Base-by-base conservation (phyloP, 1,140 invertebrate species). In the Stratiolaelaps scimitus region DNA sequence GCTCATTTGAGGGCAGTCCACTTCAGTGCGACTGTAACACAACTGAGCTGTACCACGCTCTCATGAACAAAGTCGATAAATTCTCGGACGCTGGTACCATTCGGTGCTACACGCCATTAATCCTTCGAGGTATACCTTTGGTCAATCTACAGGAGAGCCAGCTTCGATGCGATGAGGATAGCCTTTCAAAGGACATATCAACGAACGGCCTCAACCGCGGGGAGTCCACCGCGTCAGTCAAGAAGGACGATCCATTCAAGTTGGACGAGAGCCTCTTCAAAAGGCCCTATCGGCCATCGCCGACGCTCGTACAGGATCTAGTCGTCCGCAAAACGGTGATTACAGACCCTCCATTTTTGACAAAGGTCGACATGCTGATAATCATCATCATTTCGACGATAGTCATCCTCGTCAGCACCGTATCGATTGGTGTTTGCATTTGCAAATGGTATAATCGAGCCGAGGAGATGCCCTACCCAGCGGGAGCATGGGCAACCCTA, bases 11-110 rank as follows among this genome's bases (percentile, higher is more conserved):
- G 43, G 79, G 79, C 15, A 89, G 90, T 76, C 87, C 88, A 7
- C 83, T 92, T 30, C 80, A 82, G 47, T 93, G 90, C 72, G 88
- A 91, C 73, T 92, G 90, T 73, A 84, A 85, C 65, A 20, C 53
- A 26, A 60, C 53, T 17, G 53, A 60, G 26, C 53, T 60, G 17
- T 60, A 60, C 20, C 53, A 60, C 10, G 23, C 53, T 10, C 53
- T 60, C 6, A 60, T 60, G 23, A 60, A n/a, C 53, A 60, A 60
- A 26, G 26, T 34, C 4, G 53, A 60, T 26, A 60, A 60, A 23
- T 60, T 60, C 53, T 60, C 53, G 17, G 53, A 60, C 6, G 53
- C 82, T 85, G 2, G 79, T 84, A 69, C 83, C 86, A 2, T 77
- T 92, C 7, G 81, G 86, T 69, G 79, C 84, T 46, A 90, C 87